Base-by-base conservation (phyloP, 2,888 invertebrate genomes). In the Ptychoptera albimana region DNA sequence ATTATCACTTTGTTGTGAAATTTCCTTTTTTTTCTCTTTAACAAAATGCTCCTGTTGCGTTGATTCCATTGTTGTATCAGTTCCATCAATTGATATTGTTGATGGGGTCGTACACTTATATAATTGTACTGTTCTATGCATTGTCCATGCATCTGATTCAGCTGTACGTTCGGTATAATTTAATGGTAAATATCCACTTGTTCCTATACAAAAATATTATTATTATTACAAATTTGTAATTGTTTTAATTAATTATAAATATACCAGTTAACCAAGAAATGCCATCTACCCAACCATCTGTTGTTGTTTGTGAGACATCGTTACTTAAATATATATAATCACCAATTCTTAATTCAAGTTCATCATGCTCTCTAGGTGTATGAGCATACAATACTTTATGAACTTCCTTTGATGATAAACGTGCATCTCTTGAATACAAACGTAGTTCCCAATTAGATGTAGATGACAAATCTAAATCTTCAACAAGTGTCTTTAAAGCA, bases 111-210 rank as follows among this genome's bases (percentile, higher is more conserved):
- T 54, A 39, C 66, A 54, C 58, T 64, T 58, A 9, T 64, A 60
- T 13, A 79, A 60, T 2, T 76, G 71, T 13, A 82, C 68, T 39
- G 79, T 76, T 44, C 77, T 75, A 55, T 92, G 91, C 43, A 91
- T 61, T 11, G 89, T 89, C 92, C 92, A 92, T 4, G 88, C 83
- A 67, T 89, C 88, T 1, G 87, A 86, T 60, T 91, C 89, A 0
- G 88, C 82, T 0, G 86, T 85, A 38, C 83, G 74, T 57, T 80
- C 77, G 0, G 87, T 85, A 55, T 84, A 88, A 58, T 83, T 82
- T 39, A 79, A 78, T 0, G 89, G 91, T 53, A 91, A 67, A 57
- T 78, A 78, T 1, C 91, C 91, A 46, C 75, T 74, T 53, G 77
- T 76, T 31, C 83, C 77, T 54, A 54, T 23, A 23, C 23, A 54